phyloP scores from a whole-genome alignment of 2,113 vertebrate genomes.

The Perca fluviatilis region DNA sequence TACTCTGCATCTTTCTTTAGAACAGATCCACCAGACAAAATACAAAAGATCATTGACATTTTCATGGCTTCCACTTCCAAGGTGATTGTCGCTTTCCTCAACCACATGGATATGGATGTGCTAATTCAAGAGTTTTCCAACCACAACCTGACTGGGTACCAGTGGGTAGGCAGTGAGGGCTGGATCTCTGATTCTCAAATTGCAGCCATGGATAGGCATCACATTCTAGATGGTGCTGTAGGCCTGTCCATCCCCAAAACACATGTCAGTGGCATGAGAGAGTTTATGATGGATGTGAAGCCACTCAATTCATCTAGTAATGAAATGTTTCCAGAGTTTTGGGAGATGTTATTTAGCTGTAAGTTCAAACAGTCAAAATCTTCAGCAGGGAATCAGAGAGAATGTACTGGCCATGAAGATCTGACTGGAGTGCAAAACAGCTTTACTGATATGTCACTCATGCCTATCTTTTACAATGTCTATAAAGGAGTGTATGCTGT shows the following conservation, averaged over 20 bases:
- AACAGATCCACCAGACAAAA: no score
- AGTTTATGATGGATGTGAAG: conserved; percentile 80
- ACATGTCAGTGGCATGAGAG: conserved; percentile 71
- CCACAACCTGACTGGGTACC: no score
- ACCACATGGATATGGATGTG: no score
- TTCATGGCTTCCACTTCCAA: no score
- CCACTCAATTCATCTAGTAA: conserved; percentile 63
- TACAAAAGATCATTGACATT: no score
- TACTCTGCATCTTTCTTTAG: no score
- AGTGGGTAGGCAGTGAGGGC: conserved; percentile 65
- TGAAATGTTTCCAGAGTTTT: conserved; percentile 76
- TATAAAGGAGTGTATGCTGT: conserved; percentile 84
- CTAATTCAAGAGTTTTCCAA: no score
- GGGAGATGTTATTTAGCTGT: conserved; percentile 78
- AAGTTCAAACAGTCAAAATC: conserved; percentile 37
- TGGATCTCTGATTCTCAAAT: conserved; percentile 82
- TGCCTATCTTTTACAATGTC: conserved; percentile 81
- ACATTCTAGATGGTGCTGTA: conserved; percentile 78
- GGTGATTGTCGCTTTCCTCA: no score
- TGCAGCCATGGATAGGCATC: conserved; percentile 61
- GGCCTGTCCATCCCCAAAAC: conserved; percentile 81
- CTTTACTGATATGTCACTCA: conserved; percentile 82
- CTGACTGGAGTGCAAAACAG: conserved; percentile 72
- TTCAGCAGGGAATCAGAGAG: conserved; percentile 4
- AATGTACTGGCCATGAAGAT: conserved; percentile 77